phyloP scores from a whole-genome alignment of 2,888 invertebrate genomes.

The Mythimna ferrago region DNA sequence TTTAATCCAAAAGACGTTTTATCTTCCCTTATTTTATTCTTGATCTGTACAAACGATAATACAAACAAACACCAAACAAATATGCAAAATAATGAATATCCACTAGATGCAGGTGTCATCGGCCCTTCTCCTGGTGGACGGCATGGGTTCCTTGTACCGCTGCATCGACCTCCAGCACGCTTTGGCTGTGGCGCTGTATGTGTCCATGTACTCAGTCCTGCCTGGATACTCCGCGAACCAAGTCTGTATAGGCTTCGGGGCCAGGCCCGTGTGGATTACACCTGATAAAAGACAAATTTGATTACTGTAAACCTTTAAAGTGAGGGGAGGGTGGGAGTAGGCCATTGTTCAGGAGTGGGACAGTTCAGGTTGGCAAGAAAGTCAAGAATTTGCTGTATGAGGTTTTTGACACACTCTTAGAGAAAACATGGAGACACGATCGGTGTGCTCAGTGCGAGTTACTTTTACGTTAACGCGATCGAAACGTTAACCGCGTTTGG shows the following conservation, averaged over 20 bases:
- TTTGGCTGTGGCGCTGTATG: constrained; percentile 91
- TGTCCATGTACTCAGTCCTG: constrained; percentile 92
- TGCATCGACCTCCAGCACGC: constrained; percentile 91
- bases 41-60: constrained; percentile 50
- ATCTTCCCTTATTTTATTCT: constrained; percentile 77
- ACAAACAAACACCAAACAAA: constrained; percentile 51
- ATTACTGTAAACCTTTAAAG: neutral
- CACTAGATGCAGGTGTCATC: constrained; percentile 88
- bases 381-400: neutral
- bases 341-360: neutral
- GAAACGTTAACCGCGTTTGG: too few species aligned
- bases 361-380: neutral
- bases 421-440: too few species aligned
- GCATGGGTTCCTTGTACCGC: constrained; percentile 91
- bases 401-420: too few species aligned
- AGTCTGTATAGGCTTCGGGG: constrained; percentile 87
- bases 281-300: constrained; percentile 37
- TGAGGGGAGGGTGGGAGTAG: neutral
- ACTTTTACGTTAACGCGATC: too few species aligned
- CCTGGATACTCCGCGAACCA: constrained; percentile 91
- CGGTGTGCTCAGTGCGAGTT: too few species aligned
- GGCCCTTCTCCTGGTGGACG: constrained; percentile 91
- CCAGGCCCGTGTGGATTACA: constrained; percentile 78
- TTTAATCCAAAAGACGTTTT: constrained; percentile 32
- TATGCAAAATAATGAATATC: constrained; percentile 17